Conservation (phyloP, 2,888 invertebrate genomes). For the Notodonta ziczac region DNA sequence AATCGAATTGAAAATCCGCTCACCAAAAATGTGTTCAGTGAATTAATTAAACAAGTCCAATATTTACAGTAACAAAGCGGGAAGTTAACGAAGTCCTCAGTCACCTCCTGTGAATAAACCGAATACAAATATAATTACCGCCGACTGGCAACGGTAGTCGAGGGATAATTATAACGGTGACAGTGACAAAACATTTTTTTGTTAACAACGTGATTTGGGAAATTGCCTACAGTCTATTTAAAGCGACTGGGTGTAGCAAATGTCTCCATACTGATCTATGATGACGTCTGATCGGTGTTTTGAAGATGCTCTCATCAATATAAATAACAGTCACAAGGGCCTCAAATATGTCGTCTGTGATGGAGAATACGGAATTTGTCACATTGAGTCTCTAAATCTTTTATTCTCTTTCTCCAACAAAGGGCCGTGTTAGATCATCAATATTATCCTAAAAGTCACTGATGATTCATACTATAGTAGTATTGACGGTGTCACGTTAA, state of each 20-base stretch:
- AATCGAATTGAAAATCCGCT: conserved; percentile 13
- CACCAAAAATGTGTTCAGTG: conserved; percentile 24
- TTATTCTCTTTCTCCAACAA: not conserved
- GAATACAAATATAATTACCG: conserved; percentile 35
- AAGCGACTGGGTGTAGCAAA: not conserved
- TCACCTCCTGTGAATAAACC: conserved; percentile 17
- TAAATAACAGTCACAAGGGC: not conserved
- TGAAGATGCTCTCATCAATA: not conserved
- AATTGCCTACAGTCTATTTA: not conserved
- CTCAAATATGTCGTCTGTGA: not conserved
- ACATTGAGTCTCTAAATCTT: not conserved
- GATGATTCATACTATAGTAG: too few species aligned
- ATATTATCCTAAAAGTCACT: too few species aligned
- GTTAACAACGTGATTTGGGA: conserved; percentile 3
- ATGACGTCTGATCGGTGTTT: not conserved
- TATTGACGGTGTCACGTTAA: not conserved
- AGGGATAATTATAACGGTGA: conserved; percentile 21
- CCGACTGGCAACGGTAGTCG: conserved; percentile 20
- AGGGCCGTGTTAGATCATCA: too few species aligned
- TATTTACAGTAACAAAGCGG: conserved; percentile 32
- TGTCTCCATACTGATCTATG: not conserved
- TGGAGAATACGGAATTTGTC: not conserved
- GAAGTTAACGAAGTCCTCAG: conserved; percentile 33
- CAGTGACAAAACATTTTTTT: conserved; percentile 18
- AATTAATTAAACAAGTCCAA: conserved; percentile 37